Evolutionary conservation across 1,140 invertebrate species (phyloP), one percentile per base, ranked within the genome.

Genomic region (Schlechtendalia chinensis): DNA sequence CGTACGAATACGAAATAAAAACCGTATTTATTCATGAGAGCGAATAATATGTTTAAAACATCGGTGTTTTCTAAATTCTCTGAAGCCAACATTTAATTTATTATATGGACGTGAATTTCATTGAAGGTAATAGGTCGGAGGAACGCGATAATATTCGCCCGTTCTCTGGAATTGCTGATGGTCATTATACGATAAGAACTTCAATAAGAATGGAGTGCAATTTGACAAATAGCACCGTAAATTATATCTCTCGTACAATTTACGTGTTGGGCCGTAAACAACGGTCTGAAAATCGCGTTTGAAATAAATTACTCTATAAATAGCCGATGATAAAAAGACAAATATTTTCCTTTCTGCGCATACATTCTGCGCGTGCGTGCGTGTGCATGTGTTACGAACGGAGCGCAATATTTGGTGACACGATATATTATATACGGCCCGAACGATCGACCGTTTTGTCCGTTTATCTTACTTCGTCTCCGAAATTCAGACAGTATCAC

Each of bases 1-100:
- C 6, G n/a, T 10, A 56, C 22, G 22, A 58, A 58, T 22, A 0
- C 5, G 14, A 0, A 58, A 12, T 58, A 24, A 12, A 58, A 58
- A 24, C 22, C 22, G 22, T 58, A 58, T n/a, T 58, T 58, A 58
- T 58, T 58, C 56, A 58, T 58, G 56, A 58, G 56, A 58, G n/a
- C n/a, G 24, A 58, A 58, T 58, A 12, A 24, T 24, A 58, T 58
- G 56, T 58, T 58, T 58, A 24, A 58, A 58, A 58, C 56, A 58
- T 58, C 24, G 22, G 22, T 5, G 56, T 58, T 22, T 24, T 58
- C 56, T 1, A 58, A 58, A 24, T 1, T 4, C 24, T 58, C 22
- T 24, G 14, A 3, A 22, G 22, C 11, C 6, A 58, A 58, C 11
- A 58, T 58, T 58, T 58, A 58, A 58, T 58, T 58, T 24, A 58